Evolutionary conservation across 2,888 invertebrate species (phyloP).

Genomic region (Uropetala carovei): DNA sequence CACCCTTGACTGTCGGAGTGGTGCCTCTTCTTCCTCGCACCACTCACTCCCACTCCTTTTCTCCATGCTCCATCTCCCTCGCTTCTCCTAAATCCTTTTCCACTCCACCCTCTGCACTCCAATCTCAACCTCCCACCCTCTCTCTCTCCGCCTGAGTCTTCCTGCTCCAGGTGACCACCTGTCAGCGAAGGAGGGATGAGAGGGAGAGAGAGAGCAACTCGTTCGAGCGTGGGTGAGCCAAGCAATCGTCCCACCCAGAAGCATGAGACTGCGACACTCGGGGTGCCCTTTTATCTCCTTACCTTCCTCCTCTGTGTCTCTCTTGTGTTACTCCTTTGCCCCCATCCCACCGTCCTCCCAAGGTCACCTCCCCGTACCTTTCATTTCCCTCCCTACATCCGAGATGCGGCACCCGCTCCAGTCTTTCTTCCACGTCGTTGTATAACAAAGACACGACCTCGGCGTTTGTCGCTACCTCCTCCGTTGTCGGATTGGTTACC

Average conservation of each 20-base stretch:
- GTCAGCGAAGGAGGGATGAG: not conserved
- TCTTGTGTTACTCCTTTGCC: too few species aligned
- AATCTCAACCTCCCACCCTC: not conserved
- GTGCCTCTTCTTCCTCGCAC: not conserved
- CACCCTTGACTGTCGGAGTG: not conserved
- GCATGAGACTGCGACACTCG: not conserved
- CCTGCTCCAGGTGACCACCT: slow-evolving; percentile 23
- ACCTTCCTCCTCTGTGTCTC: too few species aligned
- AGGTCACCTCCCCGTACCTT: too few species aligned
- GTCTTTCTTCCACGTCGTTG: too few species aligned
- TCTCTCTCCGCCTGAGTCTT: not conserved
- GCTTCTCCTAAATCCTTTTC: not conserved
- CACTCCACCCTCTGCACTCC: slow-evolving; percentile 6
- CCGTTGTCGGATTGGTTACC: too few species aligned
- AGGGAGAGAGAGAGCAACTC: not conserved
- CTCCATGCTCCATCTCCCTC: not conserved
- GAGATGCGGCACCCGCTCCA: not conserved
- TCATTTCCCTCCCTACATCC: not conserved
- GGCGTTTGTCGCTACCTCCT: too few species aligned
- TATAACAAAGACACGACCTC: too few species aligned
- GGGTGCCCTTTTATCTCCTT: too few species aligned
- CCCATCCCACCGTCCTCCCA: too few species aligned
- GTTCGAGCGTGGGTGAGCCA: not conserved
- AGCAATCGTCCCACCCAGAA: not conserved
- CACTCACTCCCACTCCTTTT: not conserved